Conservation (phyloP, 2,797 vertebrate genomes). For the Sebastolobus altivelis region DNA sequence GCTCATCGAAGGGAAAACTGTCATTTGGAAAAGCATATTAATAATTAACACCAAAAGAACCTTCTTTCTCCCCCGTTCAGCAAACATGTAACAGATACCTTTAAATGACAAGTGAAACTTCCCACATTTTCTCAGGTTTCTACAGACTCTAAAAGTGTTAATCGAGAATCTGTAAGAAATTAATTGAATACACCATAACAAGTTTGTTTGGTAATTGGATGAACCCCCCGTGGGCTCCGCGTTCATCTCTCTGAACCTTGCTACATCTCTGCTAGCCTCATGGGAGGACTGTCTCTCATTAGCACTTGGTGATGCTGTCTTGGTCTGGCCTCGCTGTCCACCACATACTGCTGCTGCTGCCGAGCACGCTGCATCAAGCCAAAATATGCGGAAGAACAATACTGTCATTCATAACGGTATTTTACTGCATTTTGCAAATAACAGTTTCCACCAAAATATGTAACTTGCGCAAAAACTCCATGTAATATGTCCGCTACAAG, state of each 20-base stretch:
- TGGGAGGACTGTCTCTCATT: conserved; percentile 73
- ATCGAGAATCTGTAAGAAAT: conserved; percentile 53
- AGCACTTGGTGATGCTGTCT: conserved; percentile 65
- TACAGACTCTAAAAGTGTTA: conserved; percentile 39
- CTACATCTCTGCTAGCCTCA: conserved; percentile 54
- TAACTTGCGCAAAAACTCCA: background rate
- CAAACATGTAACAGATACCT: conserved; percentile 13
- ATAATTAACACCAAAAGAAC: conserved; percentile 33
- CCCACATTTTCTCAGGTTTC: conserved; percentile 19
- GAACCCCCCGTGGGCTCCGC: conserved; percentile 31
- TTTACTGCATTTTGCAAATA: conserved; percentile 4
- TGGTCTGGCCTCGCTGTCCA: conserved; percentile 50
- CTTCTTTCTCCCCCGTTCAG: background rate
- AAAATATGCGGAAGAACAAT: conserved; percentile 17
- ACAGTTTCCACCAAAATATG: conserved; percentile 1
- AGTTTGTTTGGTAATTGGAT: conserved; percentile 72
- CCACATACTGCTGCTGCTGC: conserved; percentile 55
- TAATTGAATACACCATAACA: conserved; percentile 65
- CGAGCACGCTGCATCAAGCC: conserved; percentile 5
- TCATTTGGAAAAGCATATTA: conserved; percentile 25
- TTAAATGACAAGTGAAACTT: conserved; percentile 33
- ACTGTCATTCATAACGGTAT: conserved; percentile 22
- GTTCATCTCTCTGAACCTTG: conserved; percentile 62
- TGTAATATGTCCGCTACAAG: conserved; percentile 21
- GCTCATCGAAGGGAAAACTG: conserved; percentile 32